Evolutionary conservation across 2,113 vertebrate species (phyloP), one percentile per base, ranked within the genome.

Genomic region (Petrocephalus zakoni): DNA sequence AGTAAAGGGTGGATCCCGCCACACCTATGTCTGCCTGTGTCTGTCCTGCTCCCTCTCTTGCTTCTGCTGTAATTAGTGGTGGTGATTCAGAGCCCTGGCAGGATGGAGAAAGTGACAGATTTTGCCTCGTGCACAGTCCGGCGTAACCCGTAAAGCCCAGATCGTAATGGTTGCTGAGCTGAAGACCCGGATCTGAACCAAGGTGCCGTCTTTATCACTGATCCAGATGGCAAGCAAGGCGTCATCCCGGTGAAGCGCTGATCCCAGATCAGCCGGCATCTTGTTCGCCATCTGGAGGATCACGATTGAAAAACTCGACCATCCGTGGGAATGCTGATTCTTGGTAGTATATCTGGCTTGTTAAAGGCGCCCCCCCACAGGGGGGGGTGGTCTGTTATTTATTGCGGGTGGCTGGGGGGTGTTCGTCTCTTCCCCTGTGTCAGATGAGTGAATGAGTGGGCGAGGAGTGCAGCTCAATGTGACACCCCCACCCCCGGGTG

Each of bases 81-180:
- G 53, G 46, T 84, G 87, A 88, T 42, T 88, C 75, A 83, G 72
- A 56, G 13, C 6, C 21, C 22, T 19, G 58, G 52, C 53, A 47
- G 22, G 47, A 42, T 4, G 10, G 51, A 22, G 58, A 75, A 78
- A 78, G 52, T 64, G 29, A 58, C 90, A 78, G 10, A 68, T 29
- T 68, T 68, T 68, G 61, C 89, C 90, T 90, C 51, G 64, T 25
- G 56, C 46, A 22, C 29, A 49, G 87, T 37, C 87, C 92, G 92
- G 90, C 89, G 37, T 85, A 90, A 82, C 88, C 89, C 85, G 89
- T 94, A 92, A 94, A 92, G 93, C 47, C 0, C 68, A 87, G 25
- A 75, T 75, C 29, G 91, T 86, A 92, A 90, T 89, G 72, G 58
- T 87, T 91, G 83, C 89, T 92, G 93, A 92, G 88, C 49, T 90